These are phyloP conservation scores for Stigmatopora nigra DNA, from an alignment of 2,113 vertebrate genomes.

Conservation along the genomic window DNA sequence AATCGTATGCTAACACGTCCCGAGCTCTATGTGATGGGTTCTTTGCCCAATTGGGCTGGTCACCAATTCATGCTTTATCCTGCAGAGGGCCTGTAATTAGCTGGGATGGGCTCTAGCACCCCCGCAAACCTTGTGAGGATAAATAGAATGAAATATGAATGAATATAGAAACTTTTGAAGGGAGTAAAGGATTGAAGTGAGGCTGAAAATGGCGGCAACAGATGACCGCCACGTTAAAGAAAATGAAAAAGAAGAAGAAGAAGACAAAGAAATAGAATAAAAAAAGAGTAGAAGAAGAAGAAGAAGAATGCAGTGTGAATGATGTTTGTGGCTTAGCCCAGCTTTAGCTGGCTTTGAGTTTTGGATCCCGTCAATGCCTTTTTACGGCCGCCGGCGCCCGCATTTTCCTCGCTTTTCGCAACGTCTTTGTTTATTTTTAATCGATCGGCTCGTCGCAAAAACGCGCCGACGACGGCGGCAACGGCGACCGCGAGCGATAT, in stretches of 20 bases:
- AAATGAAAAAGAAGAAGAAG: constrained; percentile 13
- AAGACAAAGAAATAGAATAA: constrained; percentile 37
- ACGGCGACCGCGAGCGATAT: constrained; percentile 56
- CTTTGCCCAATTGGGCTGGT: no score
- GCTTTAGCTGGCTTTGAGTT: constrained; percentile 67
- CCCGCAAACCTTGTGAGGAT: no score
- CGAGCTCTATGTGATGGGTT: no score
- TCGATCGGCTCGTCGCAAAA: constrained; percentile 71
- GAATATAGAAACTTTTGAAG: no score
- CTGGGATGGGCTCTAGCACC: no score
- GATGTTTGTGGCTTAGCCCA: constrained; percentile 68
- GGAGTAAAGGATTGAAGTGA: not conserved
- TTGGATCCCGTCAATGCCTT: constrained; percentile 63
- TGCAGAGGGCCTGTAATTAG: no score
- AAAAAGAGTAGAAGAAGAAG: constrained; percentile 57
- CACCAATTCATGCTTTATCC: no score
- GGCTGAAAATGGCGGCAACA: constrained; percentile 8
- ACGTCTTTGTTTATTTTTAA: constrained; percentile 56
- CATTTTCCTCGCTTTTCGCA: constrained; percentile 57
- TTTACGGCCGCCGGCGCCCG: constrained; percentile 64
- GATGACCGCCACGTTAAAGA: constrained; percentile 46
- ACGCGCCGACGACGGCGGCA: constrained; percentile 52
- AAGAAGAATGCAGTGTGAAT: constrained; percentile 71
- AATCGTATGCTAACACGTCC: no score
- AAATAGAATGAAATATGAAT: no score